Evolutionary conservation across 1,140 invertebrate species (phyloP).

Genomic region (Wiebesia pumilae): DNA sequence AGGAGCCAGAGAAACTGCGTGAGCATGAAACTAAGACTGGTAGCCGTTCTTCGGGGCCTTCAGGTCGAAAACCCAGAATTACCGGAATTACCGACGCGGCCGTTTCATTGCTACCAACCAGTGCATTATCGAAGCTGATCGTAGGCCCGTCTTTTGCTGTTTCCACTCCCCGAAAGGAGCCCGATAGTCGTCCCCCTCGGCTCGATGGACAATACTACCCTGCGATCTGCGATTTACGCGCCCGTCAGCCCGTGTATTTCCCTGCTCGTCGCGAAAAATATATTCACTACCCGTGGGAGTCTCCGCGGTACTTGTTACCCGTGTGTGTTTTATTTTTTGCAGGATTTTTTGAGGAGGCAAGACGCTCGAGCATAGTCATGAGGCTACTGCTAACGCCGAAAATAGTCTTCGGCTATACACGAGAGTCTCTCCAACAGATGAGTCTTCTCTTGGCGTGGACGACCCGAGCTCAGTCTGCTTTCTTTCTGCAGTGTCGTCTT

Average conservation of each 20-base stretch:
- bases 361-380: too few relatives aligned
- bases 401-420: not conserved
- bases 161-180: not conserved
- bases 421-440: too few relatives aligned
- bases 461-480: too few relatives aligned
- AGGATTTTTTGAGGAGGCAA: too few relatives aligned
- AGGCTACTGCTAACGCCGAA: too few relatives aligned
- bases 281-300: not conserved
- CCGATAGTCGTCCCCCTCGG: not conserved
- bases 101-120: slow-evolving; percentile 64
- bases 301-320: not conserved
- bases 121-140: slow-evolving; percentile 61
- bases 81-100: slow-evolving; percentile 67
- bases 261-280: too few relatives aligned
- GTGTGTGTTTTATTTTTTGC: not conserved
- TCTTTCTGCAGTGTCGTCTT: too few relatives aligned
- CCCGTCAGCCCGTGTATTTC: too few relatives aligned
- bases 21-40: slow-evolving; percentile 66
- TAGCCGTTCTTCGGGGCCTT: slow-evolving; percentile 64
- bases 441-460: too few relatives aligned
- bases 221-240: not conserved
- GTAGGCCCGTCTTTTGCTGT: slow-evolving; percentile 46
- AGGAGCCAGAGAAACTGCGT: not conserved
- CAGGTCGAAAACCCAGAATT: slow-evolving; percentile 68
- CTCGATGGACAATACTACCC: too few relatives aligned